Evolutionary conservation across 2,113 vertebrate species (phyloP).

Genomic region (Butastur rufipennis): DNA sequence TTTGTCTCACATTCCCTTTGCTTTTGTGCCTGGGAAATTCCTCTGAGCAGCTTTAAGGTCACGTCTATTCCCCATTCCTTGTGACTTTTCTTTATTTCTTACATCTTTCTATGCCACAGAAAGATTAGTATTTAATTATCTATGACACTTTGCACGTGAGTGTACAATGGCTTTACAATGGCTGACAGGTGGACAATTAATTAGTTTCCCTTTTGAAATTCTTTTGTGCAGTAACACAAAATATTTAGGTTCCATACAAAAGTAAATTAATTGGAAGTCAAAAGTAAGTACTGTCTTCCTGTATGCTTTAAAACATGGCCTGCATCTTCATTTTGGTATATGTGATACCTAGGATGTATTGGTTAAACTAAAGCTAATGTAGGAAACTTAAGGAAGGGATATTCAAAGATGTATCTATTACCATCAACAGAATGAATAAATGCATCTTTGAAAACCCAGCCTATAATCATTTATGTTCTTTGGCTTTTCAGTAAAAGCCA

Average conservation of each 20-base stretch:
- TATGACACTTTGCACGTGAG: background rate
- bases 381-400: background rate
- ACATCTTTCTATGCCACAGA: background rate
- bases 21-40: background rate
- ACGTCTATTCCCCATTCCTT: background rate
- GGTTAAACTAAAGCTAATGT: background rate
- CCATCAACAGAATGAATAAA: background rate
- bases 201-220: background rate
- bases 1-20: background rate
- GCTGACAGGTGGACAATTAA: background rate
- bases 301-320: background rate
- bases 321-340: background rate
- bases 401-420: background rate
- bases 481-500: background rate
- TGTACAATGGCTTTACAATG: background rate
- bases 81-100: background rate
- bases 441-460: background rate
- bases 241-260: background rate
- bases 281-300: background rate
- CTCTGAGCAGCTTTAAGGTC: background rate
- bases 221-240: background rate
- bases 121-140: background rate
- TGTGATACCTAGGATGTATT: background rate
- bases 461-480: background rate
- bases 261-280: background rate